Conservation (phyloP, 2,797 vertebrate genomes). For the Gadopsis bispinosus region DNA sequence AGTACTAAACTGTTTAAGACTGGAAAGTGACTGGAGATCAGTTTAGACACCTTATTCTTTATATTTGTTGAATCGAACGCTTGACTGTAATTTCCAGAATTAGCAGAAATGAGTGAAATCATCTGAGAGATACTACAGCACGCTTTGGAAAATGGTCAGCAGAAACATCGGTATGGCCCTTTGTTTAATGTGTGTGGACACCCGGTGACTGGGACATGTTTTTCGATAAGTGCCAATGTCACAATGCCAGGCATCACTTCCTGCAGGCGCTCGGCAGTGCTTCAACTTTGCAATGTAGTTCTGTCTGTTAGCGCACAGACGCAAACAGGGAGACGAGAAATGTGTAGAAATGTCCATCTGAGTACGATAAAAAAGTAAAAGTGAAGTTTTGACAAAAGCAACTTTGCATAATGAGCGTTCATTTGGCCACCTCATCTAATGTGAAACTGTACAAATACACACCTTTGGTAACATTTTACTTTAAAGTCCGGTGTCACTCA, state of each 20-base stretch:
- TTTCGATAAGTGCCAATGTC: slow-evolving; percentile 39
- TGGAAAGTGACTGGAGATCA: background rate
- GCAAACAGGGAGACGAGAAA: slow-evolving; percentile 86
- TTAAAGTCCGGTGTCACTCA: slow-evolving; percentile 83
- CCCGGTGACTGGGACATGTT: slow-evolving; percentile 10
- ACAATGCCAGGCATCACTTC: slow-evolving; percentile 29
- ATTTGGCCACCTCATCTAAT: slow-evolving; percentile 88
- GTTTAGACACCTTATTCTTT: background rate
- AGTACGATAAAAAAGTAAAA: slow-evolving; percentile 74
- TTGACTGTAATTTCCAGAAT: background rate
- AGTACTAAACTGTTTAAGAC: background rate
- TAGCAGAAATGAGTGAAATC: background rate
- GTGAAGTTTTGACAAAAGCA: slow-evolving; percentile 85
- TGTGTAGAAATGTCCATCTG: slow-evolving; percentile 85
- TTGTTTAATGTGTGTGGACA: slow-evolving; percentile 1
- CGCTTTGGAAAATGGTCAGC: slow-evolving; percentile 32
- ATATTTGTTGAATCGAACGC: background rate
- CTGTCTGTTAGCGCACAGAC: slow-evolving; percentile 61
- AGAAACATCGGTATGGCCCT: slow-evolving; percentile 24
- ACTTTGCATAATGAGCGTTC: slow-evolving; percentile 90
- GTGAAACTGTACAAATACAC: slow-evolving; percentile 81
- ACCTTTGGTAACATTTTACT: slow-evolving; percentile 78
- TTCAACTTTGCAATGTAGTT: slow-evolving; percentile 33
- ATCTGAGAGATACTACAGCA: background rate
- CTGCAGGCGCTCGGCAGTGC: slow-evolving; percentile 52